phyloP scores from a whole-genome alignment of 2,113 vertebrate species.

The Syrrhaptes paradoxus region DNA sequence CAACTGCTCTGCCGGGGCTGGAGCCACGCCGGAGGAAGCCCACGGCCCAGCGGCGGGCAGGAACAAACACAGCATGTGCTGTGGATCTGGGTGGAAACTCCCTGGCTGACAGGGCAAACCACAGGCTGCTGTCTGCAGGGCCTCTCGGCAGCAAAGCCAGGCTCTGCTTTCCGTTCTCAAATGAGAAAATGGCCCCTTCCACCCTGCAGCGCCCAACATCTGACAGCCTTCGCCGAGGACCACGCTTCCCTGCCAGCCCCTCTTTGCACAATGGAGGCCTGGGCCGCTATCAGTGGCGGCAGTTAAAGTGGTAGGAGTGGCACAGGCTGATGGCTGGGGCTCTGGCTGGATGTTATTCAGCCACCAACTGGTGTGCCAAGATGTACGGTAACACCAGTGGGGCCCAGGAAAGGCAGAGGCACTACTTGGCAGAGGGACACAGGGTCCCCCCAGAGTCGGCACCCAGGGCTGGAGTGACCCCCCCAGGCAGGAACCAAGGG shows the following conservation, averaged over 20 bases:
- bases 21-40: rapidly evolving
- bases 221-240: not conserved
- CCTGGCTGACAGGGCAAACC: rapidly evolving
- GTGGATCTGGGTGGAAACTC: not conserved
- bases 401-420: not conserved
- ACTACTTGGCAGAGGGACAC: not conserved
- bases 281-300: rapidly evolving
- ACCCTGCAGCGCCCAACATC: not conserved
- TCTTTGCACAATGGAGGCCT: not conserved
- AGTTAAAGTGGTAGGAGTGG: not conserved
- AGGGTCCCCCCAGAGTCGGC: not conserved
- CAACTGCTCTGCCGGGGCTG: not conserved
- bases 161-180: not conserved
- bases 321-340: not conserved
- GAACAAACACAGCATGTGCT: not conserved
- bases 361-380: not conserved
- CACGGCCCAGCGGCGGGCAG: rapidly evolving
- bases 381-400: rapidly evolving
- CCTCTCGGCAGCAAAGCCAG: not conserved
- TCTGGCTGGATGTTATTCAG: not conserved
- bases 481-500: not conserved
- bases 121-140: not conserved
- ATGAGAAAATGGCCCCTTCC: not conserved
- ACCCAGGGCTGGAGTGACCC: not conserved
- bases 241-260: not conserved